Base-by-base conservation (phyloP, 2,113 vertebrate genomes). In the Chloropsis hardwickii region DNA sequence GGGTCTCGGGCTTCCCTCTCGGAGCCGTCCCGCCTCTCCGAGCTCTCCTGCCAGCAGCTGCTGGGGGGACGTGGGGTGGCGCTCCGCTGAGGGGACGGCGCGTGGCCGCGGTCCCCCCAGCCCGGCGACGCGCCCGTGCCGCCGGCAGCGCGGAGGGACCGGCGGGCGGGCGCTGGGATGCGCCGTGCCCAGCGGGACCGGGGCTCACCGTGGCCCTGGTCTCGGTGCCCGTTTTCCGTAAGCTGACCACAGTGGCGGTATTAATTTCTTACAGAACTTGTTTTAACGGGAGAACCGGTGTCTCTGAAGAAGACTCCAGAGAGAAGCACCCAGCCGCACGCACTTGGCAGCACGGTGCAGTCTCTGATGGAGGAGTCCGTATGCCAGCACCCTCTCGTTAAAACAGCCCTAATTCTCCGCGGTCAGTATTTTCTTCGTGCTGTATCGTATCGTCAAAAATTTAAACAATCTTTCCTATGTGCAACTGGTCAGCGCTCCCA, bases 221-320 rank as follows among this genome's bases (percentile, higher is more conserved):
- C 31, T 27, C 56, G 1, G 61, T 12, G 45, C 23, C 42, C 8
- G 17, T 13, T 48, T 64, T 44, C 4, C n/a, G 11, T 42, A 20
- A 22, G 15, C 45, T 29, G 35, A 29, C 8, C 56, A 1, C 37
- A 7, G 7, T 2, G 31, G 27, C 31, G 0, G 1, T 11, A 33
- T 22, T 14, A 6, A 14, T 45, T 72, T 23, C 58, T 39, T 58
- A 27, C 25, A 13, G 61, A 13, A 22, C 11, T 17, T 6, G 53
- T 70, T 80, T 47, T 56, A 74, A 31, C 14, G 47, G 71, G 37
- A 50, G 58, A 29, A 45, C 12, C 24, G 8, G 31, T 67, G 72
- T 76, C n/a, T 5, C 50, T 16, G 19, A 16, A 56, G 53, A 48
- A 51, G 2, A 25, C 45, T 40, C 66, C 57, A 11, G 47, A 33